Base-by-base conservation (phyloP, 2,888 invertebrate species). In the Blastobasis lacticolella region DNA sequence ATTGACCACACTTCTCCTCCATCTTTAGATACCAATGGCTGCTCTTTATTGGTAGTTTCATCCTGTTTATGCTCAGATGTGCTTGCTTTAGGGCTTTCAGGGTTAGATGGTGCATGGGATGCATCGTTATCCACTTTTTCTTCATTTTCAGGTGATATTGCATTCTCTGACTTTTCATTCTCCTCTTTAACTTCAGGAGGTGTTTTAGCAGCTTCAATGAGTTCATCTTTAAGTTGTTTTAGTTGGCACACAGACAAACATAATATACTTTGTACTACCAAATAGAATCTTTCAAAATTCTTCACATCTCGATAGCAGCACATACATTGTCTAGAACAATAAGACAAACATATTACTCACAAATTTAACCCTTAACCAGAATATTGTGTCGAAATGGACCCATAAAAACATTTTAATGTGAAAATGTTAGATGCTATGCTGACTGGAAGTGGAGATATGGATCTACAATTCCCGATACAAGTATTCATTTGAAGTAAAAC, bases 241-340 rank as follows among this genome's bases (percentile, higher is more conserved):
- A 97, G 88, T 76, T 96, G 94, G 74, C 94, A 93, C 54, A 97
- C 93, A 48, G 95, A 93, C 63, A 95, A 90, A 67, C 94, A 93
- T 55, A 97, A 91, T 64, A 97, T 92, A 59, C 96, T 94, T 78
- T 97, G 97, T 43, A 96, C 94, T 64, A 97, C 90, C 70, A 94
- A 90, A 79, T 96, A 96, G 78, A 97, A 95, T 63, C 96, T 91
- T 75, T 97, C 97, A 83, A 96, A 94, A 82, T 97, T 97, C 81
- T 96, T 96, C 53, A 93, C 92, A 86, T 97, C 97, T 65, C 97
- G 92, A 81, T 95, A 97, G 82, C 96, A 95, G 83, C 97, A 97
- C 94, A 97, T 96, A 76, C 97, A 97, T 89, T 97, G 97, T 76
- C 96, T 96, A 80, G 55, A 91, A 89, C 47, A 58, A 57, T 1